Evolutionary conservation across 2,113 vertebrate species (phyloP).

Genomic region (Gobius niger): DNA sequence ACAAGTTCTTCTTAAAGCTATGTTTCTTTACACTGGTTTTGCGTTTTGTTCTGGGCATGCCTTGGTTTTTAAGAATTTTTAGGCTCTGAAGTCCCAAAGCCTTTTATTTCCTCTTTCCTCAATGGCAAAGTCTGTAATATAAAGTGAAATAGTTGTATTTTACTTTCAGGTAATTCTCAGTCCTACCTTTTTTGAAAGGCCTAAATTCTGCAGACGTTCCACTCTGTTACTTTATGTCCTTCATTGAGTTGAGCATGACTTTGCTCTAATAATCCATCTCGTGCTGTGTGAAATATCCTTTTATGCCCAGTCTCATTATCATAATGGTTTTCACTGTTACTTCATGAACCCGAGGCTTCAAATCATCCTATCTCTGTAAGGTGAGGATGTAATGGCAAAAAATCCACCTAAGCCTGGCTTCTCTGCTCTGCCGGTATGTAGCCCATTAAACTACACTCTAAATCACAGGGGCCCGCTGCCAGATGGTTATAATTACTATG

Average conservation of each 20-base stretch:
- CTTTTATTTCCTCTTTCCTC: no score
- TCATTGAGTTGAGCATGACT: constrained; percentile 55
- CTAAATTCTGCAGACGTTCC: background rate
- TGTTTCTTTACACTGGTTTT: no score
- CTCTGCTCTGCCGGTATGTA: constrained; percentile 39
- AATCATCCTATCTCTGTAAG: constrained; percentile 69
- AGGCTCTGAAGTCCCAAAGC: no score
- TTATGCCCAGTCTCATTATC: constrained; percentile 66
- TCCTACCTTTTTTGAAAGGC: background rate
- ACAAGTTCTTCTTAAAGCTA: no score
- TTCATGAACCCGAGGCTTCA: constrained; percentile 65
- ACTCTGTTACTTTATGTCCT: constrained; percentile 28
- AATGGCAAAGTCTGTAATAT: background rate
- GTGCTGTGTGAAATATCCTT: constrained; percentile 67
- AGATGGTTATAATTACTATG: constrained; percentile 47
- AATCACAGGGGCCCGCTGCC: constrained; percentile 44
- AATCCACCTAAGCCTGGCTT: constrained; percentile 56
- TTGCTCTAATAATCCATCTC: constrained; percentile 69
- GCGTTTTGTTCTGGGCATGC: no score
- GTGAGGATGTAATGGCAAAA: constrained; percentile 67
- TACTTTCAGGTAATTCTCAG: no score
- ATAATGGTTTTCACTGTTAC: constrained; percentile 74
- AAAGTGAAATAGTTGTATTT: background rate
- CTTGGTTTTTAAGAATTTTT: no score
- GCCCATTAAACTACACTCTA: constrained; percentile 59